These are phyloP conservation scores for Morpho deidamia DNA, from an alignment of 2,888 invertebrate species.

Conservation along the genomic window DNA sequence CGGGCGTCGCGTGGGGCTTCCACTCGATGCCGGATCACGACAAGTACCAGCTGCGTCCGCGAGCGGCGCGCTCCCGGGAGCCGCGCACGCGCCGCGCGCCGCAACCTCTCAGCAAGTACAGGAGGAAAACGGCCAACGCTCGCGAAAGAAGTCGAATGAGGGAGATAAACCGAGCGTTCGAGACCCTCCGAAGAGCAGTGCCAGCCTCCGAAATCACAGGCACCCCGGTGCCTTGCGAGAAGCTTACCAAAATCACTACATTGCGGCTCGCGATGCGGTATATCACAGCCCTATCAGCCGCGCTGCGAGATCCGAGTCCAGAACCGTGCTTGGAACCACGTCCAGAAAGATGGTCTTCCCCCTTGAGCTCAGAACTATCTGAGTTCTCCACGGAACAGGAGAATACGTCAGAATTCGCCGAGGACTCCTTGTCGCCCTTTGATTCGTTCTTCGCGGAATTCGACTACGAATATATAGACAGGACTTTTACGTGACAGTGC, in stretches of 20 bases:
- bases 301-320: slow-evolving; percentile 69
- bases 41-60: slow-evolving; percentile 75
- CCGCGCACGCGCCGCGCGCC: slow-evolving; percentile 80
- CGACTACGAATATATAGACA: slow-evolving; percentile 68
- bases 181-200: slow-evolving; percentile 86
- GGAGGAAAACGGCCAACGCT: slow-evolving; percentile 93
- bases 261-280: slow-evolving; percentile 92
- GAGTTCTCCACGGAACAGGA: slow-evolving; percentile 70
- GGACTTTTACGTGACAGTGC: slow-evolving; percentile 70
- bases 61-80: slow-evolving; percentile 68
- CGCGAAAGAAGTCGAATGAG: slow-evolving; percentile 92
- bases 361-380: slow-evolving; percentile 75
- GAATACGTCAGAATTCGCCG: slow-evolving; percentile 69
- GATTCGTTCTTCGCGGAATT: slow-evolving; percentile 76
- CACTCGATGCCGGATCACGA: slow-evolving; percentile 76
- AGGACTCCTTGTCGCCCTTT: slow-evolving; percentile 78
- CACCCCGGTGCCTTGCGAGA: slow-evolving; percentile 81
- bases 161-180: slow-evolving; percentile 94
- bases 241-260: slow-evolving; percentile 93
- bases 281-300: slow-evolving; percentile 85
- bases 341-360: slow-evolving; percentile 65
- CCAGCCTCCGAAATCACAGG: slow-evolving; percentile 80
- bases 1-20: slow-evolving; percentile 42
- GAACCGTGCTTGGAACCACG: slow-evolving; percentile 41
- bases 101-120: slow-evolving; percentile 90